Percentiles rank a stretch among this genome's conserved stretches.
phyloP scores from a whole-genome alignment of 1,140 invertebrate species.

The Drosophila tsacasi region DNA sequence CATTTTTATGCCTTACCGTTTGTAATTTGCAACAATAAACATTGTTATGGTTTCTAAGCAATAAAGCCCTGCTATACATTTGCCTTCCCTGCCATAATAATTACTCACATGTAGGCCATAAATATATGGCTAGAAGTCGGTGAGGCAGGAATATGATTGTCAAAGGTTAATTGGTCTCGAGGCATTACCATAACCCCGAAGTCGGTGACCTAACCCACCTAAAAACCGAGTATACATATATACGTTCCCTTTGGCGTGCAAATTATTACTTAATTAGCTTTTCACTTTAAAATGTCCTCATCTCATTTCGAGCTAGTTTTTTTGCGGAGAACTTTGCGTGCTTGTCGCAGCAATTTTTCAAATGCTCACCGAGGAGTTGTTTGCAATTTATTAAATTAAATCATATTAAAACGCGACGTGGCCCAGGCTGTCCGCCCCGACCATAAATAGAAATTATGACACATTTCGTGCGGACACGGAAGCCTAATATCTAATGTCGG shows the following conservation, averaged over 20 bases:
- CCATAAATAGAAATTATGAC: slow-evolving; percentile 83
- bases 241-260: slow-evolving; percentile 44
- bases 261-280: slow-evolving; percentile 81
- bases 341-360: slow-evolving; percentile 60
- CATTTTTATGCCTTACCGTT: slow-evolving; percentile 48
- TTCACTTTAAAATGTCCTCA: slow-evolving; percentile 64
- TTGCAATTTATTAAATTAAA: slow-evolving; percentile 83
- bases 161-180: slow-evolving; percentile 48
- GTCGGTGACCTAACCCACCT: slow-evolving; percentile 26
- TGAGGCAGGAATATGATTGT: slow-evolving; percentile 13
- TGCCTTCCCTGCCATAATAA: slow-evolving; percentile 7
- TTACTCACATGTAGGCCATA: slow-evolving; percentile 37
- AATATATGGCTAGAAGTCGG: slow-evolving; percentile 14
- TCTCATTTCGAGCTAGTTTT: slow-evolving; percentile 8
- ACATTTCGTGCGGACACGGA: slow-evolving; percentile 78
- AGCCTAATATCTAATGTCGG: slow-evolving; percentile 61
- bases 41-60: slow-evolving; percentile 39
- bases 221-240: slow-evolving; percentile 11
- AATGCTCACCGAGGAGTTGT: slow-evolving; percentile 71
- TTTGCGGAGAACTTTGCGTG: slow-evolving; percentile 23
- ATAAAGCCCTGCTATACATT: slow-evolving; percentile 10
- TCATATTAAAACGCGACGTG: slow-evolving; percentile 74
- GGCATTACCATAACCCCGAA: slow-evolving; percentile 51
- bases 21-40: slow-evolving; percentile 44
- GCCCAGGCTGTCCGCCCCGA: slow-evolving; percentile 33